phyloP scores from a whole-genome alignment of 2,888 invertebrate genomes.

The Philhelius pedissequus region DNA sequence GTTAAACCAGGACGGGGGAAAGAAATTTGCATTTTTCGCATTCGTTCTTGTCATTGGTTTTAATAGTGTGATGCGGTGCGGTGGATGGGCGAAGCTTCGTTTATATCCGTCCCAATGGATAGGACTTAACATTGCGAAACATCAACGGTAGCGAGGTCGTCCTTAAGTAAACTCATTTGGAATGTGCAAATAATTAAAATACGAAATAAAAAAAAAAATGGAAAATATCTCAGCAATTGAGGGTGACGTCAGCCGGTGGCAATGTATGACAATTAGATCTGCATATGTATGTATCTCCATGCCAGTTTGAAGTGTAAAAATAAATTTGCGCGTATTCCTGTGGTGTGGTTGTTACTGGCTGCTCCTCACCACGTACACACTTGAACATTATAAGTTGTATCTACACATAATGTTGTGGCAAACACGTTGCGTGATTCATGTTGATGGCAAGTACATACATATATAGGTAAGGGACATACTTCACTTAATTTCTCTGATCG shows the following conservation, averaged over 20 bases:
- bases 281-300: no score
- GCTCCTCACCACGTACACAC: neutral
- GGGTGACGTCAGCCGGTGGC: constrained; percentile 4
- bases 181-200: constrained; percentile 43
- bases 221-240: constrained; percentile 5
- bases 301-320: constrained; percentile 7
- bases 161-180: constrained; percentile 55
- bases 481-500: constrained; percentile 12
- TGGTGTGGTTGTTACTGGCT: neutral
- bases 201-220: constrained; percentile 7
- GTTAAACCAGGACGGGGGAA: neutral
- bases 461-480: neutral
- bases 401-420: neutral
- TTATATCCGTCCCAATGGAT: neutral
- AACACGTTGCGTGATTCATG: constrained; percentile 41
- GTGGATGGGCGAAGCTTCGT: neutral
- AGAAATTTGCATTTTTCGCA: constrained; percentile 10
- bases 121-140: neutral
- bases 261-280: constrained; percentile 1
- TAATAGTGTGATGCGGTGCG: neutral
- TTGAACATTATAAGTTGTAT: neutral
- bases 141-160: constrained; percentile 17
- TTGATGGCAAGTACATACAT: no score
- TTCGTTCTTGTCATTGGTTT: constrained; percentile 11
- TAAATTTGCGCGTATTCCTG: neutral